A percentile compares a stretch with the other conserved stretches of the same genome.
phyloP scores from a whole-genome alignment of 2,888 invertebrate species.

The Chesias legatella region DNA sequence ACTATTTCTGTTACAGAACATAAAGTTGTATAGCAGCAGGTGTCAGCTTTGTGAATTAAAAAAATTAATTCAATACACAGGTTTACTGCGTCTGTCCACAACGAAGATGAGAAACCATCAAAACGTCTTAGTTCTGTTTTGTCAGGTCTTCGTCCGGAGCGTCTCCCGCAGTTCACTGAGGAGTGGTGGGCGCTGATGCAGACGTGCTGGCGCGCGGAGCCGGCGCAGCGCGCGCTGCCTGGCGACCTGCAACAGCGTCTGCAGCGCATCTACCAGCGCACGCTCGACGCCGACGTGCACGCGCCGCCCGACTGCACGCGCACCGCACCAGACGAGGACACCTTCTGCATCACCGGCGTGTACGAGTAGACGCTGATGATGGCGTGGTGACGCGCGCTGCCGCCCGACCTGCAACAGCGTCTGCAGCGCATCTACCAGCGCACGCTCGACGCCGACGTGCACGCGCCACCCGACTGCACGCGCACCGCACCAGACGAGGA shows the following conservation, averaged over 20 bases:
- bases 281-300: too few relatives aligned
- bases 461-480: slow-evolving; percentile 10
- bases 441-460: slow-evolving; percentile 12
- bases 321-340: slow-evolving; percentile 42
- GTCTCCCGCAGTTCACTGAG: slow-evolving; percentile 85
- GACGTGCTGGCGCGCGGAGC: slow-evolving; percentile 90
- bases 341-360: slow-evolving; percentile 46
- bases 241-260: slow-evolving; percentile 88
- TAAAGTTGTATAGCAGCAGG: too few relatives aligned
- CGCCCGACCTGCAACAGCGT: slow-evolving; percentile 87
- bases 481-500: slow-evolving; percentile 42
- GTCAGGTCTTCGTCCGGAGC: slow-evolving; percentile 90
- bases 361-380: slow-evolving; percentile 18
- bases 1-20: too few relatives aligned
- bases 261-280: slow-evolving; percentile 65
- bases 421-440: slow-evolving; percentile 76
- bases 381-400: slow-evolving; percentile 85
- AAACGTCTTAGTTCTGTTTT: too few relatives aligned
- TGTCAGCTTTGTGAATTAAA: too few relatives aligned
- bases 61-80: too few relatives aligned
- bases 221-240: slow-evolving; percentile 85
- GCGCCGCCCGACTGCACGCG: slow-evolving; percentile 17
- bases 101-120: too few relatives aligned
- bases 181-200: slow-evolving; percentile 92
- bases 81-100: too few relatives aligned